Evolutionary conservation across 2,888 invertebrate genomes (phyloP), one percentile per base, ranked within the genome.

Genomic region (Sphinx pinastri): DNA sequence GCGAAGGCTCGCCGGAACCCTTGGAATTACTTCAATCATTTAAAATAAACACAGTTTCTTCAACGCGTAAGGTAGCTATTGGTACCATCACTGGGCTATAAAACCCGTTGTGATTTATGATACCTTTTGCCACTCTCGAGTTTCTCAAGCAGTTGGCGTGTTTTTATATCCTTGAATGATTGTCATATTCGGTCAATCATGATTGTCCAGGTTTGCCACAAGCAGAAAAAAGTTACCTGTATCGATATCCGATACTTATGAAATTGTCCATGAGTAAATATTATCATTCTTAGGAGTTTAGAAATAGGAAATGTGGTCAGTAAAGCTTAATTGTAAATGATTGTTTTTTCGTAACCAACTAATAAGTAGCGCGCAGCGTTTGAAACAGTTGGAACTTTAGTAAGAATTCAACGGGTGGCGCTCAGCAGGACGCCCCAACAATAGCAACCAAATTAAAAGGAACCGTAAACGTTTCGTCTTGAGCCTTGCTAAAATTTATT

Each of bases 401-500:
- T 86, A 90, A 92, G 91, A 90, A 90, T 88, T 85, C 89, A 84
- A 84, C 87, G 87, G 87, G 84, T 86, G 86, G 86, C 83, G 84
- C 93, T 80, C 93, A 86, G 91, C 92, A 91, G 93, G 93, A 89
- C 84, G 89, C 87, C 89, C 84, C 87, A 87, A 93, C 93, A 93
- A 93, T 93, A 86, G 89, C 90, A 90, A 90, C 92, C 92, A 92
- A 93, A 94, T 94, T 94, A 93, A 93, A 94, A 91, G 91, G 85
- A 91, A 92, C 91, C 91, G 92, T 91, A 93, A 93, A 92, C 87
- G 91, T 91, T 92, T 91, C 87, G 88, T 91, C 90, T 92, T 91
- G 90, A 88, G 90, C 88, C 89, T 89, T 88, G 93, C 93, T 90
- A 91, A 93, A 94, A 93, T 94, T 94, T 93, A 93, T 94, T 90